Evolutionary conservation across 2,888 invertebrate species (phyloP), one percentile per base, ranked within the genome.

Genomic region (Drosophila monieri): DNA sequence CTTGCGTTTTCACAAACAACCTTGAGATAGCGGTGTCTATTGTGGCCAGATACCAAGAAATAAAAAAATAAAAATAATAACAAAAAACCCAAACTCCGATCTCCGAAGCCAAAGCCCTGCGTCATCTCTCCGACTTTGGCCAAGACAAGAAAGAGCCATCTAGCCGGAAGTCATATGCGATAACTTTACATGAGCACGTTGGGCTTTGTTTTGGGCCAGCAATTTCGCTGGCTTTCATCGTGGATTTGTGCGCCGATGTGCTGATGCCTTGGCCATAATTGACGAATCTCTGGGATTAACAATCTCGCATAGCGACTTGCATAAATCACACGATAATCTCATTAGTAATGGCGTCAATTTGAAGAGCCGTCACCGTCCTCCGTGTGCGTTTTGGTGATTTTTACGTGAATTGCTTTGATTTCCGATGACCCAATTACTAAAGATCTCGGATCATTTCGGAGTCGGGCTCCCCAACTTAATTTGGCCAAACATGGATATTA

Each of bases 321-420:
- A 69, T 61, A 80, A 76, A 86, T 73, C 70, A 71, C 60, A 56
- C 46, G 51, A 67, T 76, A 73, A 81, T 69, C 64, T 62, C 83
- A 87, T 83, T 81, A 78, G 79, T 67, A 64, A 81, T 76, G 85
- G 60, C 57, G 62, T 71, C 73, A 71, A 76, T 67, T 71, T 73
- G 73, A 61, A 56, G 35, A 54, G 71, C 14, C 32, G 9, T 21
- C 32, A 8, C 25, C 8, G 25, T 27, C 27, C 0, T 27, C 32
- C n/a, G 15, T 30, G 58, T 70, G 59, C 37, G n/a, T 25, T 39
- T 52, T 21, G 35, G 46, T 15, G 53, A 54, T 43, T 43, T 57
- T 44, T 61, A 44, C 37, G 55, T 51, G 57, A 70, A 76, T 73
- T 59, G 58, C 39, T 49, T 75, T 58, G 67, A 57, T 52, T 44